Percentiles rank a stretch among this genome's conserved stretches.
phyloP scores from a whole-genome alignment of 2,113 vertebrate genomes.

The Equus przewalskii region DNA sequence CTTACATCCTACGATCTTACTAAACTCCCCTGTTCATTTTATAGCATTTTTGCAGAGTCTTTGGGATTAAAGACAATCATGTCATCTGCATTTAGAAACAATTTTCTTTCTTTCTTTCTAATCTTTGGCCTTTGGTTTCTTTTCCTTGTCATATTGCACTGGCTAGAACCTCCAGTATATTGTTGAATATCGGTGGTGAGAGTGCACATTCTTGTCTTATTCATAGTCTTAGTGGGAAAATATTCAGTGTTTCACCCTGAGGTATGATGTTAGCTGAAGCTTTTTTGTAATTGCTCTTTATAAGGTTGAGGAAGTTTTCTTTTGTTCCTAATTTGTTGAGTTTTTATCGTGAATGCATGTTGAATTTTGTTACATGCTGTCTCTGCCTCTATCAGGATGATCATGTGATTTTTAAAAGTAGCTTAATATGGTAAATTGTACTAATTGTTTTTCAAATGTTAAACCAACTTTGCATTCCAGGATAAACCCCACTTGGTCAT shows the following conservation, averaged over 20 bases:
- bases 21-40: too few relatives aligned
- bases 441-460: background rate
- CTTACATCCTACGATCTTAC: too few relatives aligned
- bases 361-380: background rate
- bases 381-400: background rate
- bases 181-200: background rate
- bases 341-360: background rate
- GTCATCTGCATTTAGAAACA: too few relatives aligned
- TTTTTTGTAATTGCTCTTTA: background rate
- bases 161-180: background rate
- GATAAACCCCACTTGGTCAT: background rate
- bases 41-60: too few relatives aligned
- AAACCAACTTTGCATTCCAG: background rate
- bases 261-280: background rate
- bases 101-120: too few relatives aligned
- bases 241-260: background rate
- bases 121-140: too few relatives aligned
- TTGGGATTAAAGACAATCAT: too few relatives aligned
- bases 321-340: background rate
- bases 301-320: background rate
- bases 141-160: too few relatives aligned
- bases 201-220: background rate
- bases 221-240: background rate
- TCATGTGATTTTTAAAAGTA: background rate
- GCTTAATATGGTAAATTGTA: background rate